phyloP scores from a whole-genome alignment of 2,797 vertebrate genomes.

The Pelochelys cantorii region DNA sequence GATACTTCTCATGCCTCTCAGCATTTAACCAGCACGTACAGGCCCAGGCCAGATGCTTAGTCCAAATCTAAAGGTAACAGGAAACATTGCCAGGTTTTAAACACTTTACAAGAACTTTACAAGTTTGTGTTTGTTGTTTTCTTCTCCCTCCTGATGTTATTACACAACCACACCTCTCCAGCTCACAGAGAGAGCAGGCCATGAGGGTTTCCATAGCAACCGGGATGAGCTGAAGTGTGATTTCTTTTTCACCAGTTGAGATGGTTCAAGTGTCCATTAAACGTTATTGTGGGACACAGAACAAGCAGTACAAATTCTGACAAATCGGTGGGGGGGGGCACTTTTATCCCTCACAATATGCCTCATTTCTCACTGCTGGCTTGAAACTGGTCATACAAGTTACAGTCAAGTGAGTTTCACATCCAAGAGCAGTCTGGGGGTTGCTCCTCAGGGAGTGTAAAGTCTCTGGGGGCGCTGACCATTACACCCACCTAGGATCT shows the following conservation, averaged over 20 bases:
- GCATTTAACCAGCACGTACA: rapidly evolving
- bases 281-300: background rate
- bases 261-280: conserved; percentile 24
- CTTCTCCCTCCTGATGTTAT: background rate
- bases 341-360: conserved; percentile 27
- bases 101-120: rapidly evolving
- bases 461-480: conserved; percentile 71
- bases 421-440: conserved; percentile 64
- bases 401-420: conserved; percentile 47
- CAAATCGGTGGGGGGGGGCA: conserved; percentile 46
- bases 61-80: rapidly evolving
- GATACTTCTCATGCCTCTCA: rapidly evolving
- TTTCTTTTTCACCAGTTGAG: conserved; percentile 27
- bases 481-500: conserved; percentile 75
- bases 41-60: rapidly evolving
- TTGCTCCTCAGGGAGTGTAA: conserved; percentile 70
- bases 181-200: background rate
- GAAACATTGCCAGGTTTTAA: rapidly evolving
- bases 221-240: conserved; percentile 8
- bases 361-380: conserved; percentile 37
- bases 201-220: conserved; percentile 47
- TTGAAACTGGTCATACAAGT: conserved; percentile 61
- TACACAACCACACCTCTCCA: background rate
- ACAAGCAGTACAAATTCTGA: conserved; percentile 27
- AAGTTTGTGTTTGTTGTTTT: background rate